phyloP scores from a whole-genome alignment of 2,797 vertebrate species.

The Alectoris magna region DNA sequence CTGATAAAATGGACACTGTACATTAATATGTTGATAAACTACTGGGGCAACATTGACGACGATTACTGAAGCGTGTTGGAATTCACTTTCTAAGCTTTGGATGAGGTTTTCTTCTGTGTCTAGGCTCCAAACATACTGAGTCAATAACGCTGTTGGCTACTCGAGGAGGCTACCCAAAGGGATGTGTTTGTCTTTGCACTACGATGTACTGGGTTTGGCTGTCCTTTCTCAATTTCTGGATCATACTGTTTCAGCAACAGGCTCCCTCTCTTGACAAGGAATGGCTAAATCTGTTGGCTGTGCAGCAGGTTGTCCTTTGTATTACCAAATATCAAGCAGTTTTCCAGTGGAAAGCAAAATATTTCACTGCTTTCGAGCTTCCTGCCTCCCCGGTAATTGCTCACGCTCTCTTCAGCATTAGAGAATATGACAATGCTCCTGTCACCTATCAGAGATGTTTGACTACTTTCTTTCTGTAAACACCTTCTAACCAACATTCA shows the following conservation, averaged over 20 bases:
- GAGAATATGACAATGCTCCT: slow-evolving; percentile 40
- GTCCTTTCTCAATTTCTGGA: background rate
- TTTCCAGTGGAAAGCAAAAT: background rate
- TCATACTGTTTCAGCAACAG: background rate
- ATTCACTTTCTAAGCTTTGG: slow-evolving; percentile 33
- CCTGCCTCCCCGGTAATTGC: background rate
- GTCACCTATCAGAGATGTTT: slow-evolving; percentile 64
- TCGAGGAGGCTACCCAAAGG: background rate
- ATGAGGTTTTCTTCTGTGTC: background rate
- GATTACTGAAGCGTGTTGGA: slow-evolving; percentile 33
- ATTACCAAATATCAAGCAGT: slow-evolving; percentile 9
- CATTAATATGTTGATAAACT: slow-evolving; percentile 22
- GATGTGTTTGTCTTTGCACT: background rate
- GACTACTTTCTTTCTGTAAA: slow-evolving; percentile 75
- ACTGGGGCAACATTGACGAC: background rate
- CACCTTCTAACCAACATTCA: slow-evolving; percentile 73
- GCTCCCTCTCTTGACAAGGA: background rate
- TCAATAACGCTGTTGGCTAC: slow-evolving; percentile 17
- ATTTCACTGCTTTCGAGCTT: background rate
- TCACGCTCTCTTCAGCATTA: background rate
- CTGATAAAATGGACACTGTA: background rate
- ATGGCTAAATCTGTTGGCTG: background rate
- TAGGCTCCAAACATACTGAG: background rate
- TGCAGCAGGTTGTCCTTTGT: background rate
- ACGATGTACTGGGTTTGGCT: background rate